phyloP scores from a whole-genome alignment of 1,140 invertebrate genomes.

The Drosophila hydei region DNA sequence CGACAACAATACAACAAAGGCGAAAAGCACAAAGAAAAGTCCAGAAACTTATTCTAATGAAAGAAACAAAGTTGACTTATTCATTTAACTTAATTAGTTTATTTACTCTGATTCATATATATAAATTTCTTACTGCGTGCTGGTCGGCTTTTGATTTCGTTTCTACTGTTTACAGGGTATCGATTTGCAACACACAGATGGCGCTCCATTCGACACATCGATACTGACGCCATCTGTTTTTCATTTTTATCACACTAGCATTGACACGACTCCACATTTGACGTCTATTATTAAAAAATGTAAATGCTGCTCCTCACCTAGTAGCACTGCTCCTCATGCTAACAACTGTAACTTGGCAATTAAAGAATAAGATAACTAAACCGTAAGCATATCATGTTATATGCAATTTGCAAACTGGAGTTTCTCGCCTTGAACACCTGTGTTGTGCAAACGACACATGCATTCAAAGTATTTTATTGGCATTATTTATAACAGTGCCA shows the following conservation, averaged over 20 bases:
- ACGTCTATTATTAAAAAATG: no score
- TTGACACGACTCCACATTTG: no score
- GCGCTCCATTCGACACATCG: no score
- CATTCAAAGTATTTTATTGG: background rate
- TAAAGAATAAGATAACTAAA: no score
- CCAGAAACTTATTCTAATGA: background rate
- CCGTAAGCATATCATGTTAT: background rate
- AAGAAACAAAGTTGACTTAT: background rate
- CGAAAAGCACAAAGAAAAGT: slow-evolving; percentile 5
- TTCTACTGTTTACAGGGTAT: no score
- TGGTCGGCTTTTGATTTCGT: background rate
- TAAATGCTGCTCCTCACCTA: background rate
- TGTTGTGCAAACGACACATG: background rate
- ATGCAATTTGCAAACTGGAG: no score
- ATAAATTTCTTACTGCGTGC: background rate
- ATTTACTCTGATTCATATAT: no score
- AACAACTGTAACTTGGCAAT: background rate
- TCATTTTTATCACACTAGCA: no score
- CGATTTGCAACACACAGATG: no score
- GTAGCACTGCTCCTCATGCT: background rate
- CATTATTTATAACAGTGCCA: slow-evolving; percentile 10
- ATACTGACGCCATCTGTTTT: no score
- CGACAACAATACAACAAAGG: slow-evolving; percentile 22
- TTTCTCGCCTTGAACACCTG: background rate
- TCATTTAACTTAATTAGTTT: background rate